Base-by-base conservation (phyloP, 2,888 invertebrate species). In the Lasioglossum morio region DNA sequence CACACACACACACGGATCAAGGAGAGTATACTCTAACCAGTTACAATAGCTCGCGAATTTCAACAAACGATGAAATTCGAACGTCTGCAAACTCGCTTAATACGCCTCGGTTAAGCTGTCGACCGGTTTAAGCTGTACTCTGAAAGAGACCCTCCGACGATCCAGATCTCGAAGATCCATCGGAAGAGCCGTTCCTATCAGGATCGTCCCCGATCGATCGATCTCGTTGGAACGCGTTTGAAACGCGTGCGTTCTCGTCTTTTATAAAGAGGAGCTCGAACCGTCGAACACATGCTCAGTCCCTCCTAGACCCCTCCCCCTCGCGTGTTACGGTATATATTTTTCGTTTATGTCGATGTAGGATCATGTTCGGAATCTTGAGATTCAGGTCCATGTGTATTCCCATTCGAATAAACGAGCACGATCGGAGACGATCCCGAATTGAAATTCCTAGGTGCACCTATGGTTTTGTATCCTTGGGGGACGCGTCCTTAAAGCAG, bases 401-500 rank as follows among this genome's bases (percentile, higher is more conserved):
- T 48, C 46, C 46, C 46, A 46, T 37, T 66, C 74, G 80, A 43
- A 12, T 37, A 14, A 14, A 73, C 83, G 87, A 84, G 85, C 70
- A 84, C 87, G 88, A 89, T 88, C 87, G 91, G 78, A 87, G 81
- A 89, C 91, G 90, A 82, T 82, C 88, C 88, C 88, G 84, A 88
- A 80, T 79, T 79, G 57, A 87, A 88, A 88, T 90, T 88, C 86
- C 90, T 90, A 90, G 81, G 89, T 88, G 80, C 88, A 86, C 77
- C 89, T 88, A 88, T 63, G 79, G 79, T 72, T 79, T 43, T 4
- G 43, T 72, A 85, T 57, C 63, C 75, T 81, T 77, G 8, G 46
- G 46, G 14, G 43, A 81, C 27, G 73, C 70, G 70, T 66, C 72
- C 90, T 94, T 94, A 94, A 92, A 95, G 93, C 84, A 95, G 93